A percentile compares a stretch with the other conserved stretches of the same genome.
phyloP scores from a whole-genome alignment of 2,797 vertebrate species.

The Hoplostethus atlanticus region DNA sequence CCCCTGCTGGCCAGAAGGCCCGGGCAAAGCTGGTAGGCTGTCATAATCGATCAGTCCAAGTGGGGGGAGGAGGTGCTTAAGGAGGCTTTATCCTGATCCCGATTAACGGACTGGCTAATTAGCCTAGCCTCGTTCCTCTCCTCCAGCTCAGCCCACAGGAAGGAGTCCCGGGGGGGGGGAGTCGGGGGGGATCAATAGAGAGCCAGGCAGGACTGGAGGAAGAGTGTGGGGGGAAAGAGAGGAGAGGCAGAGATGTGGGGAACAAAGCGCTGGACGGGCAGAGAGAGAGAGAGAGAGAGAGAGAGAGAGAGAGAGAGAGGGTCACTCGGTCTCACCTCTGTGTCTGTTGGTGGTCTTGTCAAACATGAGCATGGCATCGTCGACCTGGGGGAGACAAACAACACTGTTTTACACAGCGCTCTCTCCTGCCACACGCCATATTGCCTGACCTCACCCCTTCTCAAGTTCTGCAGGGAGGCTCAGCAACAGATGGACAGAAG shows the following conservation, averaged over 20 bases:
- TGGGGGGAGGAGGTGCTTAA: conserved; percentile 83
- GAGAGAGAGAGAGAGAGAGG: conserved; percentile 11
- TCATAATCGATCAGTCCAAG: conserved; percentile 87
- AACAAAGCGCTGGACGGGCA: conserved; percentile 2
- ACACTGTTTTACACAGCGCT: conserved; percentile 44
- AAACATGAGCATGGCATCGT: conserved; percentile 99
- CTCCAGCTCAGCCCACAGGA: conserved; percentile 81
- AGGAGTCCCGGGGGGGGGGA: conserved; percentile 59
- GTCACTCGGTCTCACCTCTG: conserved; percentile 89
- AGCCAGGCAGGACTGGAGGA: conserved; percentile 55
- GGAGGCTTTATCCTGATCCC: conserved; percentile 86
- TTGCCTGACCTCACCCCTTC: conserved; percentile 84
- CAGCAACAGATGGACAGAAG: conserved; percentile 82
- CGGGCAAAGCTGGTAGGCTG: conserved; percentile 82
- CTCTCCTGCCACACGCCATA: conserved; percentile 67
- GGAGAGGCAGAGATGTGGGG: conserved; percentile 26
- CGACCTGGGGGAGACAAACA: conserved; percentile 89
- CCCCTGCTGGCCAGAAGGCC: conserved; percentile 73
- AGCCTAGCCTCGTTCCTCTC: conserved; percentile 82
- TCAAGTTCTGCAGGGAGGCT: conserved; percentile 81
- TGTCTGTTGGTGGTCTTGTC: conserved; percentile 99
- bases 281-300: conserved; percentile 23
- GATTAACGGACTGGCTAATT: conserved; percentile 89
- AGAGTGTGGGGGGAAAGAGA: conserved; percentile 20
- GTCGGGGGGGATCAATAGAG: conserved; percentile 65